phyloP scores from a whole-genome alignment of 1,140 invertebrate species.

The Drosophila simulans region DNA sequence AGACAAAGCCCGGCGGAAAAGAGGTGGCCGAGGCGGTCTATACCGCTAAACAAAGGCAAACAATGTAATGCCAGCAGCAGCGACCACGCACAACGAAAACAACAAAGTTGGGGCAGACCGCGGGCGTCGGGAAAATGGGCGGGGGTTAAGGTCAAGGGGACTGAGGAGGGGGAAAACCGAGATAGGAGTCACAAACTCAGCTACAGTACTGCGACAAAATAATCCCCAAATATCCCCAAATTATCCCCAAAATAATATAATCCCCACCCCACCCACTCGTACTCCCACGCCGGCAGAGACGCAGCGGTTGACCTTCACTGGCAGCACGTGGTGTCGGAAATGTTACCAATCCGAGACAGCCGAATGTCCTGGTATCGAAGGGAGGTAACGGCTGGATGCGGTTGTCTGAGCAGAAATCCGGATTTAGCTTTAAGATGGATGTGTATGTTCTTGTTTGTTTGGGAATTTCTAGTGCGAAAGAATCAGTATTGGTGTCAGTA shows the following conservation, averaged over 20 bases:
- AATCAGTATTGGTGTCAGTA: slow-evolving; percentile 2
- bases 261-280: slow-evolving; percentile 28
- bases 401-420: slow-evolving; percentile 38
- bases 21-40: slow-evolving; percentile 8
- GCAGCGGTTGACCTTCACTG: slow-evolving; percentile 59
- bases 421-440: slow-evolving; percentile 21
- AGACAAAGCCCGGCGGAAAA: slow-evolving; percentile 4
- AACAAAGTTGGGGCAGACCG: slow-evolving; percentile 54
- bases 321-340: slow-evolving; percentile 46
- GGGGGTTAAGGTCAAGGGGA: neutral
- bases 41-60: slow-evolving; percentile 71
- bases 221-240: no score
- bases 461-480: slow-evolving; percentile 12
- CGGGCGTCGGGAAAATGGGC: slow-evolving; percentile 19
- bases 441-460: slow-evolving; percentile 31
- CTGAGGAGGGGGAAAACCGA: neutral
- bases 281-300: slow-evolving; percentile 2
- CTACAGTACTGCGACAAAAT: slow-evolving; percentile 1
- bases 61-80: slow-evolving; percentile 73
- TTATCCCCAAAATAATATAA: no score
- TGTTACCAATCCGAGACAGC: slow-evolving; percentile 26
- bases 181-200: slow-evolving; percentile 7
- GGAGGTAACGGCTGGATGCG: slow-evolving; percentile 24
- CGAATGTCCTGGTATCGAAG: slow-evolving; percentile 12
- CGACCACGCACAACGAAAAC: slow-evolving; percentile 58